Evolutionary conservation across 2,888 invertebrate species (phyloP).

Genomic region (Drosophila diplacantha): DNA sequence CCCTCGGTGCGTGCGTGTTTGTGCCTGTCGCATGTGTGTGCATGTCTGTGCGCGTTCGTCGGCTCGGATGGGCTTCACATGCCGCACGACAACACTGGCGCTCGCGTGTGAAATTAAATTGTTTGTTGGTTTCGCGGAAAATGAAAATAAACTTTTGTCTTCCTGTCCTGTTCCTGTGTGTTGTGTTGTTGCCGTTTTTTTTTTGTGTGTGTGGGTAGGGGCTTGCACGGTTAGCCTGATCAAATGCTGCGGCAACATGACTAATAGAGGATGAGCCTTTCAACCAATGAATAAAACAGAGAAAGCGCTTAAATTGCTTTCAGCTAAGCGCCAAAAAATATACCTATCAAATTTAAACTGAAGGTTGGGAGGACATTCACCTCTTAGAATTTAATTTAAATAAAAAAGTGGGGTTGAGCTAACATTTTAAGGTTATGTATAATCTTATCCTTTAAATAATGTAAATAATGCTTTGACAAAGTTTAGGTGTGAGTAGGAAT

Average conservation of each 20-base stretch:
- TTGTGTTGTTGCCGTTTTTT: neutral
- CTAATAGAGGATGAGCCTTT: constrained; percentile 19
- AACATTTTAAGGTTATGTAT: neutral
- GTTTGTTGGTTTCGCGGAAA: constrained; percentile 67
- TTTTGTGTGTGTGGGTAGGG: constrained; percentile 4
- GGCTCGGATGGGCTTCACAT: constrained; percentile 65
- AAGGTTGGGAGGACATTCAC: neutral
- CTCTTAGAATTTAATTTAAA: neutral
- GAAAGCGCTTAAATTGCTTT: constrained; percentile 9
- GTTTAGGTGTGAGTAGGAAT: neutral
- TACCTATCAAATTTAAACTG: neutral
- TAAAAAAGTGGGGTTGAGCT: neutral
- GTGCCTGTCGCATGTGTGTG: constrained; percentile 10
- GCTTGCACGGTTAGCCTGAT: constrained; percentile 10
- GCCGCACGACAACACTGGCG: constrained; percentile 73
- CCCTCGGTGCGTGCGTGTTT: constrained; percentile 6
- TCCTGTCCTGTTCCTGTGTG: constrained; percentile 10
- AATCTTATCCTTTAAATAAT: neutral
- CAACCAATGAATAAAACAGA: constrained; percentile 1
- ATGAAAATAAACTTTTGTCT: constrained; percentile 58
- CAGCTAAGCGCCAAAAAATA: neutral
- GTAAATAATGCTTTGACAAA: too few relatives aligned
- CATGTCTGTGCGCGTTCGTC: constrained; percentile 28
- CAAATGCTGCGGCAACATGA: constrained; percentile 28
- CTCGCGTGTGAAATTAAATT: constrained; percentile 72